Percentiles rank a stretch among this genome's conserved stretches.
phyloP scores from a whole-genome alignment of 2,888 invertebrate genomes.

The Oconnorella tubifera region DNA sequence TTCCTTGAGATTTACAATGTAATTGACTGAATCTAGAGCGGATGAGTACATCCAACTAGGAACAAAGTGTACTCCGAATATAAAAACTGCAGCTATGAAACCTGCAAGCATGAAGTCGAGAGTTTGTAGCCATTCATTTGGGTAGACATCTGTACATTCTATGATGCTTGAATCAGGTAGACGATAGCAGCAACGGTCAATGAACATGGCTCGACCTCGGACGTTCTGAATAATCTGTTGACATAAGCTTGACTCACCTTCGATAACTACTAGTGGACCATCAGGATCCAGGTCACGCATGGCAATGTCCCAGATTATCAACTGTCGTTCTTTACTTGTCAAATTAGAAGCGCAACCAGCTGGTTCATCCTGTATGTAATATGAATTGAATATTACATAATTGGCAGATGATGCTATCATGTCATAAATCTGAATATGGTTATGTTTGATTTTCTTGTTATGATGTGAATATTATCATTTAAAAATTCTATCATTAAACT shows the following conservation, averaged over 20 bases:
- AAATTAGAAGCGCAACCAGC: constrained; percentile 41
- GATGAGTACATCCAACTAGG: constrained; percentile 39
- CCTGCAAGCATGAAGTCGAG: constrained; percentile 44
- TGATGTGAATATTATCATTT: too few species aligned
- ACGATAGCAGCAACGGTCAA: constrained; percentile 30
- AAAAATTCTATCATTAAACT: background rate
- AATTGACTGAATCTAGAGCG: constrained; percentile 30
- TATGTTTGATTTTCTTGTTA: too few species aligned
- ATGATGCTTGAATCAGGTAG: constrained; percentile 1
- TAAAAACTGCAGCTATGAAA: constrained; percentile 44
- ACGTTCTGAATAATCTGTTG: constrained; percentile 38
- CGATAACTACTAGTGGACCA: constrained; percentile 15
- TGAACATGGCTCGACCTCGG: constrained; percentile 26
- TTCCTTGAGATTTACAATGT: constrained; percentile 41
- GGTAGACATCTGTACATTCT: constrained; percentile 19
- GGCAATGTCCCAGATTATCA: constrained; percentile 23
- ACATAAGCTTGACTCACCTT: constrained; percentile 38
- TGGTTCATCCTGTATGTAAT: constrained; percentile 17
- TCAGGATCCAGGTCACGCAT: constrained; percentile 26
- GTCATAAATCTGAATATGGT: background rate
- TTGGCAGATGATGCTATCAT: background rate
- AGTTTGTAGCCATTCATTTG: constrained; percentile 45
- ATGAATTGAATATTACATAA: background rate
- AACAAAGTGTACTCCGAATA: constrained; percentile 46
- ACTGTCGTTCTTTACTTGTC: constrained; percentile 26